These are phyloP conservation scores for Bombus sylvicola DNA, from an alignment of 1,140 invertebrate genomes.

Conservation along the genomic window DNA sequence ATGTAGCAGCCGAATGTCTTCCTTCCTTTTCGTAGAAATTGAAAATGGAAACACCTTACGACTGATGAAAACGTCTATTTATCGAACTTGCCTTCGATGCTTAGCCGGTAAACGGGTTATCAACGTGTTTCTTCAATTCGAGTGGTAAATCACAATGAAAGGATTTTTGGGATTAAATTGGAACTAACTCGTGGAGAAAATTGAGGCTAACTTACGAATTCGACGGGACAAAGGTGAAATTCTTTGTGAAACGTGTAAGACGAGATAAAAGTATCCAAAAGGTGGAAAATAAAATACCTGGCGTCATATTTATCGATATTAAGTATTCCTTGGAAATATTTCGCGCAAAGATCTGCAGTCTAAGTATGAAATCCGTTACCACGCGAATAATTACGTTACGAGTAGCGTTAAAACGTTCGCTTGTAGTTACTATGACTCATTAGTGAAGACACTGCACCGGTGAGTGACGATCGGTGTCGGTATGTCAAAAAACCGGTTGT, in stretches of 20 bases:
- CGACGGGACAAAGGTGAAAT: too few species aligned
- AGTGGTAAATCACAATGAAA: background rate
- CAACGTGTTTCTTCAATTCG: background rate
- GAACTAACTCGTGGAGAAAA: too few species aligned
- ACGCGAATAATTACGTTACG: background rate
- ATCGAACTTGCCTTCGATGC: background rate
- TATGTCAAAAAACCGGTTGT: conserved; percentile 9
- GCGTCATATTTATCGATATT: too few species aligned
- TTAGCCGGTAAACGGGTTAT: background rate
- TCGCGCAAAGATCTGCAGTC: too few species aligned
- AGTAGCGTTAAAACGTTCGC: background rate
- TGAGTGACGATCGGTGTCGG: background rate
- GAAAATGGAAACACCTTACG: conserved; percentile 40
- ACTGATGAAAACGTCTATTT: conserved; percentile 37
- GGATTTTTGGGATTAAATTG: background rate
- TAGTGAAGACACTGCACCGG: background rate
- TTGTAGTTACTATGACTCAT: background rate
- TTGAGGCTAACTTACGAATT: background rate
- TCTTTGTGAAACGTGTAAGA: too few species aligned
- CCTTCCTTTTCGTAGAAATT: conserved; percentile 22
- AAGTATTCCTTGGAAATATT: too few species aligned
- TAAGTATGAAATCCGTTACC: too few species aligned
- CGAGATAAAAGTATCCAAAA: too few species aligned
- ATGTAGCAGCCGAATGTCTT: conserved; percentile 16
- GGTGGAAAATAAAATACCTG: too few species aligned